Evolutionary conservation across 2,113 vertebrate genomes (phyloP).

Genomic region (Trinectes maculatus): DNA sequence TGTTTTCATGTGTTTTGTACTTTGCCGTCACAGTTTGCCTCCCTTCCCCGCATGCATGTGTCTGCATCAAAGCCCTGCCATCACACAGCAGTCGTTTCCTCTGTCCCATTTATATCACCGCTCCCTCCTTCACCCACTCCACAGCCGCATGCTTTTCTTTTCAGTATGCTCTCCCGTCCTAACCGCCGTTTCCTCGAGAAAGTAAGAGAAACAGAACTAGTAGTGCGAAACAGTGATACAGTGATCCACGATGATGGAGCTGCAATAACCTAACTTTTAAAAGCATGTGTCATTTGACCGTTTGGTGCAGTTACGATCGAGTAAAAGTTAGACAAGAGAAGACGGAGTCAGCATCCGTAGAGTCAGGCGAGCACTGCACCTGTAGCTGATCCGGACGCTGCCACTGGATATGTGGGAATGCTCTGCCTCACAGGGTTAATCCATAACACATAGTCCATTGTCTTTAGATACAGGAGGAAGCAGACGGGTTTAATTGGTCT

Average conservation of each 20-base stretch:
- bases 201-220: neutral
- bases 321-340: neutral
- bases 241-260: neutral
- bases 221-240: neutral
- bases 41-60: constrained; percentile 8
- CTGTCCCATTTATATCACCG: constrained; percentile 60
- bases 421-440: neutral
- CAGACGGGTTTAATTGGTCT: neutral
- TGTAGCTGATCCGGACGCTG: too few relatives aligned
- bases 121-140: constrained; percentile 24
- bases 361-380: neutral
- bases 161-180: constrained; percentile 36
- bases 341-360: neutral
- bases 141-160: constrained; percentile 56
- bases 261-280: too few relatives aligned
- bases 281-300: too few relatives aligned
- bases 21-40: constrained; percentile 33
- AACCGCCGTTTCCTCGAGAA: constrained; percentile 23
- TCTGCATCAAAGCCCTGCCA: constrained; percentile 42
- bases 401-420: neutral
- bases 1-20: constrained; percentile 40
- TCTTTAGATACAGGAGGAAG: neutral
- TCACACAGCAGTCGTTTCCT: constrained; percentile 44
- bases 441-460: constrained; percentile 3
- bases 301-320: too few relatives aligned